Conservation (phyloP, 2,797 vertebrate species). For the Lacerta bilineata region DNA sequence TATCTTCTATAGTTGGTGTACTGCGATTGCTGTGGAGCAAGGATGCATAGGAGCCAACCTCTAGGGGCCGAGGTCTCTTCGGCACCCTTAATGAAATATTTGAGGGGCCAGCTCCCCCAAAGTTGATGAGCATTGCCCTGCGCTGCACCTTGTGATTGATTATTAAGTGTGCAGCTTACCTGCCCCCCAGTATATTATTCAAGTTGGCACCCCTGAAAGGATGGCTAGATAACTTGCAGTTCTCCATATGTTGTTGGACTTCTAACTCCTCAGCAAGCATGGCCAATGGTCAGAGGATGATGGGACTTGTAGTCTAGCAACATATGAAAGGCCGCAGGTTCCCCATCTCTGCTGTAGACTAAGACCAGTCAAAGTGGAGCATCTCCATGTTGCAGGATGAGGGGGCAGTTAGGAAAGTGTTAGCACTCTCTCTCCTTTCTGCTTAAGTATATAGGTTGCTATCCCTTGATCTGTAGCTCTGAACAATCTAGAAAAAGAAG, state of each 20-base stretch:
- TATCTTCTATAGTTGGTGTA: not conserved
- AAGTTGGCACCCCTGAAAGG: too few relatives aligned
- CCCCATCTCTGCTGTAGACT: not conserved
- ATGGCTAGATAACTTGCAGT: not conserved
- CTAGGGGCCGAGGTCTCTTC: too few relatives aligned
- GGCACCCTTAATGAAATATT: too few relatives aligned
- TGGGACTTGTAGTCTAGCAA: not conserved
- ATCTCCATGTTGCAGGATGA: not conserved
- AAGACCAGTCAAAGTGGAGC: not conserved
- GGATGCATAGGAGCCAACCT: not conserved
- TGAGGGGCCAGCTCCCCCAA: too few relatives aligned
- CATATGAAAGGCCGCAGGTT: not conserved
- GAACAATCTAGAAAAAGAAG: not conserved
- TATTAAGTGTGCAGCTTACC: too few relatives aligned
- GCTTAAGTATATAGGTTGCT: not conserved
- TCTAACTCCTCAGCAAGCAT: not conserved
- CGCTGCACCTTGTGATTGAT: too few relatives aligned
- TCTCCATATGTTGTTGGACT: not conserved
- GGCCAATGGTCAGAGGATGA: not conserved
- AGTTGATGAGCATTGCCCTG: too few relatives aligned
- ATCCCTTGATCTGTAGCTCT: not conserved
- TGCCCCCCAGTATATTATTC: too few relatives aligned
- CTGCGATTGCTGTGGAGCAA: not conserved
- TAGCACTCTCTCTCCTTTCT: not conserved
- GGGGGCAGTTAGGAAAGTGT: not conserved